Conservation (phyloP, 2,888 invertebrate species). For the Capitulum mitella region DNA sequence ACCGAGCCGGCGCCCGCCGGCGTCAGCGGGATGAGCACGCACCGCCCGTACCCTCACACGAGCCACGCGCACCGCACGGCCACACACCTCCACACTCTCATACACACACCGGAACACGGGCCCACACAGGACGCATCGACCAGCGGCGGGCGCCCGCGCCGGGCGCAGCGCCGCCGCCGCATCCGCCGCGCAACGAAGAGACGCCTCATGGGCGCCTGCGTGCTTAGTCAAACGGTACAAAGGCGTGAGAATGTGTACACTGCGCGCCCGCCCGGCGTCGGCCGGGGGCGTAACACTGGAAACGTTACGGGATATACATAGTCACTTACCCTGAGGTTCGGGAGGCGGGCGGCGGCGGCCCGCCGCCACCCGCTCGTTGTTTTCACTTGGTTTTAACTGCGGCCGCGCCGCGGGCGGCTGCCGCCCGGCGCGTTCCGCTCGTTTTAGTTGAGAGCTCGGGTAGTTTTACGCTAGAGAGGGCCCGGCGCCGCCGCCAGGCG, state of each 20-base stretch:
- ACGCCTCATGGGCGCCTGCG: neutral
- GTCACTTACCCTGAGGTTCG: neutral
- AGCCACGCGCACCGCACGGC: neutral
- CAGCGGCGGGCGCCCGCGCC: neutral
- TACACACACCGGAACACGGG: neutral
- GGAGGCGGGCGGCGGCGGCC: conserved; percentile 4
- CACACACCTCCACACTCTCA: neutral
- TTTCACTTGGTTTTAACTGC: conserved; percentile 15
- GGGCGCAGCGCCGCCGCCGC: neutral
- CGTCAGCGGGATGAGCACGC: too few species aligned
- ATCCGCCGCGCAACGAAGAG: conserved; percentile 5
- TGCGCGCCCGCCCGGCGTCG: neutral
- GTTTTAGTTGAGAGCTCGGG: conserved; percentile 10
- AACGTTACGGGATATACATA: conserved; percentile 24
- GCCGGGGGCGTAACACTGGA: neutral
- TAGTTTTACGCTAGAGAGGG: neutral
- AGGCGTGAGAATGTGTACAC: neutral
- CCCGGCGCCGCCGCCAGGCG: neutral
- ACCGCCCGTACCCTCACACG: neutral
- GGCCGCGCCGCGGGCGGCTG: neutral
- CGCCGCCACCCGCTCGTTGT: neutral
- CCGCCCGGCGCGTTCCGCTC: neutral
- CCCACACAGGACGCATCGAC: neutral
- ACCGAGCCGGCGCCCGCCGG: too few species aligned
- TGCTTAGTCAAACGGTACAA: conserved; percentile 7